phyloP scores from a whole-genome alignment of 2,113 vertebrate species.

The Phyllostomus hastatus region DNA sequence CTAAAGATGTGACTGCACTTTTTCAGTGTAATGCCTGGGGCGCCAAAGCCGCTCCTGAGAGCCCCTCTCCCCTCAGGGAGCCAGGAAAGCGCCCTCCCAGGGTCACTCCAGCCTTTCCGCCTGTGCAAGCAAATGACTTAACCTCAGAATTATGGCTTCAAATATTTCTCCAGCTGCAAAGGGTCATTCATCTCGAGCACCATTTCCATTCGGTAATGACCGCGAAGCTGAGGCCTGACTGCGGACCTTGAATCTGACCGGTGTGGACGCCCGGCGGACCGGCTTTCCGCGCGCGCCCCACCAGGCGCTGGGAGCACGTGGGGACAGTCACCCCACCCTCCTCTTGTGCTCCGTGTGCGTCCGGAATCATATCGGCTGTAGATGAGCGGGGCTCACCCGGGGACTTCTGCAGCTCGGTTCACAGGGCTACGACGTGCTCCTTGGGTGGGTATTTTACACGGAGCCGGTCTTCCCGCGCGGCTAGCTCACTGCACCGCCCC shows the following conservation, averaged over 20 bases:
- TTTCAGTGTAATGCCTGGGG: conserved; percentile 28
- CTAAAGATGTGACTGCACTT: conserved; percentile 60
- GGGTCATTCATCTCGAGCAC: neutral
- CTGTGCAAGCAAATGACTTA: neutral
- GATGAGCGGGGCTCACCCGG: too few relatives aligned
- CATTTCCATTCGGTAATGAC: neutral
- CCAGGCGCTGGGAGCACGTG: neutral
- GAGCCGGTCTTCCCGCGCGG: neutral
- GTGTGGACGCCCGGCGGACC: neutral
- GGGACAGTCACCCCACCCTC: neutral
- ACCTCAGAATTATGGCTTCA: conserved; percentile 25
- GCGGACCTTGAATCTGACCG: neutral
- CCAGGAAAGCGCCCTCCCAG: neutral
- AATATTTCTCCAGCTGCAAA: conserved; percentile 45
- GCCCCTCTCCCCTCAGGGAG: neutral
- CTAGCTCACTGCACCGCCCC: neutral
- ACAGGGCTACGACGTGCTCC: neutral
- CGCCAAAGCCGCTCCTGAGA: conserved; percentile 48
- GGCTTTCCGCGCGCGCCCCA: neutral
- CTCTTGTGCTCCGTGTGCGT: neutral
- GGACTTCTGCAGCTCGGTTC: neutral
- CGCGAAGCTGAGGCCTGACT: neutral
- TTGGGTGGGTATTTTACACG: neutral
- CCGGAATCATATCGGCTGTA: neutral
- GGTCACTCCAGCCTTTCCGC: neutral